Evolutionary conservation across 2,797 vertebrate genomes (phyloP).

Genomic region (Falco rusticolus): DNA sequence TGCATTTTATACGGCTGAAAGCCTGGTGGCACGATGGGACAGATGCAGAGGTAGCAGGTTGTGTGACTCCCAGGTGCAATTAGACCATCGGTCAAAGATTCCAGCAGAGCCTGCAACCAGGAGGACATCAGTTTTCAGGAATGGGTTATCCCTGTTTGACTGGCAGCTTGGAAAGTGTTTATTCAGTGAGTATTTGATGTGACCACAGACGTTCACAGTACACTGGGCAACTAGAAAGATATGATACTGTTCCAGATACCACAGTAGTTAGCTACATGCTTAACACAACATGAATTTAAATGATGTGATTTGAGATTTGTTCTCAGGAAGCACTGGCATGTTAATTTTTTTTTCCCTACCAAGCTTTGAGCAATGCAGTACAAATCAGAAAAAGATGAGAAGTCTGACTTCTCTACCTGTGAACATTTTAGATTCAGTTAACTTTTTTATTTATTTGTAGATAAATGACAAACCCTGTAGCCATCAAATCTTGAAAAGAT

Average conservation of each 20-base stretch:
- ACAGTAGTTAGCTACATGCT: neutral
- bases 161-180: neutral
- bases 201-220: neutral
- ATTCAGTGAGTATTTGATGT: neutral
- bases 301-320: neutral
- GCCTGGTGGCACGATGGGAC: rapidly evolving
- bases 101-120: neutral
- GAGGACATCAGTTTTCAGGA: neutral
- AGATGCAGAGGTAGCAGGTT: neutral
- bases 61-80: neutral
- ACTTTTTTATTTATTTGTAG: neutral
- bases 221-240: neutral
- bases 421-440: neutral
- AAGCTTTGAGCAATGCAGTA: neutral
- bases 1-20: neutral
- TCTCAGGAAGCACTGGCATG: neutral
- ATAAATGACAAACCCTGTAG: neutral
- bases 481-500: neutral
- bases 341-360: neutral
- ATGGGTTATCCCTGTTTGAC: neutral
- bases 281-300: neutral
- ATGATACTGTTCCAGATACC: neutral
- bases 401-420: neutral
- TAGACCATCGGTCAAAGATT: neutral
- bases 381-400: neutral